Evolutionary conservation across 2,797 vertebrate genomes (phyloP).

Genomic region (Heteromormyrus szaboi): DNA sequence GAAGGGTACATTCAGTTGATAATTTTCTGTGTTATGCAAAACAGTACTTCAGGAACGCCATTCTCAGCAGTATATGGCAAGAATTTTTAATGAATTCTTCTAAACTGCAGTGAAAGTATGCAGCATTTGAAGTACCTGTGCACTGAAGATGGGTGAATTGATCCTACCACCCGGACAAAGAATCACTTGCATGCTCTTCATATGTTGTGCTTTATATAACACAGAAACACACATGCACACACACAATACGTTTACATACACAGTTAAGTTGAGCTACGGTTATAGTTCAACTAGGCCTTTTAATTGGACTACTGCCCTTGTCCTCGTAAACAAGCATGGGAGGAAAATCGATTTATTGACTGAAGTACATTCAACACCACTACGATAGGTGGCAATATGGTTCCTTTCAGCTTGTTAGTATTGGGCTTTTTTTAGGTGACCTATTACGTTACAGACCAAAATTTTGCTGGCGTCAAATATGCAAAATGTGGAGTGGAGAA

Average conservation of each 20-base stretch:
- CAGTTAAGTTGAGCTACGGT: too few species aligned
- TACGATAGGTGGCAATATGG: too few species aligned
- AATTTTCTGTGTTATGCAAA: neutral
- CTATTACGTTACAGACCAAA: too few species aligned
- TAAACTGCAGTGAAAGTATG: neutral
- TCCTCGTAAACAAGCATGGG: too few species aligned
- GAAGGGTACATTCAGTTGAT: neutral
- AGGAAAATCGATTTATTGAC: too few species aligned
- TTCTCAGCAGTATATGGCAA: neutral
- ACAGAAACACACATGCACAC: neutral
- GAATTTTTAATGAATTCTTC: neutral
- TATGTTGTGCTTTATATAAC: neutral
- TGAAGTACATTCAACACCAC: neutral
- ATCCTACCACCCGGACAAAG: neutral
- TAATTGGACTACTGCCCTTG: neutral
- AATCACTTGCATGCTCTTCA: neutral
- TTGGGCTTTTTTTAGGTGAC: too few species aligned
- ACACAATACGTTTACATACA: neutral
- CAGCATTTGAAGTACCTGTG: neutral
- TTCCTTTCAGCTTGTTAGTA: too few species aligned
- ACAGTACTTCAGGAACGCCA: neutral
- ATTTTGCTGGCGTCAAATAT: too few species aligned
- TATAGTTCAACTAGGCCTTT: too few species aligned
- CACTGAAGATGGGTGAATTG: neutral
- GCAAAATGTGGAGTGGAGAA: too few species aligned